Evolutionary conservation across 2,113 vertebrate genomes (phyloP), one percentile per base, ranked within the genome.

Genomic region (Nettapus auritus): DNA sequence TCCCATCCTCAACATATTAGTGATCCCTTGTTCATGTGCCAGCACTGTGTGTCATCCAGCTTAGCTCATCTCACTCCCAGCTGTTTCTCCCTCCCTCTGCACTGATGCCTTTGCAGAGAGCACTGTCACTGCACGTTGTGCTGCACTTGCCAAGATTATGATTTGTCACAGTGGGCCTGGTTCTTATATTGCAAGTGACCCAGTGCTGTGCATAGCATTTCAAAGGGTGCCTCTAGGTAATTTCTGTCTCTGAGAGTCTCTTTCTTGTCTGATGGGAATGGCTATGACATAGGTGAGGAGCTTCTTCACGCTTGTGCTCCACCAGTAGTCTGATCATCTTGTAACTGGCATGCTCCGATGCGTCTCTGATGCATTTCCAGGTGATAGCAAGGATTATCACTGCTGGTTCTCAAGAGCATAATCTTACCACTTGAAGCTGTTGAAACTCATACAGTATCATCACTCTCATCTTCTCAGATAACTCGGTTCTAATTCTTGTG

Each of bases 161-260:
- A 11, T 70, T 86, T 59, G 21, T 40, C 64, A 57, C 40, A 12
- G 15, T 2, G 3, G 7, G 17, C 38, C 33, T 83, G 53, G 38
- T 82, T 71, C 48, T n/a, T 40, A 1, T 52, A 48, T 6, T 38
- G 34, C 34, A 69, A 34, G 38, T 38, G 82, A 48, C 20, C 33
- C 25, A 56, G 7, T 0, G 0, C 46, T 44, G 26, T 2, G 0
- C 16, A 8, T 2, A 12, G 11, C 29, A 25, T 60, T 90, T 71
- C 64, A 48, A 40, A 74, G 28, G 46, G 42, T 29, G 34, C 17
- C 44, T 90, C 22, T 4, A 42, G 17, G 25, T 64, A 38, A 46
- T 9, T 2, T 50, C 13, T 42, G 33, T 46, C 44, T 29, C 38
- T 46, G 3, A 62, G 28, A 63, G 9, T 69, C 22, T 64, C 36